Evolutionary conservation across 2,113 vertebrate genomes (phyloP).

Genomic region (Ameiurus melas): DNA sequence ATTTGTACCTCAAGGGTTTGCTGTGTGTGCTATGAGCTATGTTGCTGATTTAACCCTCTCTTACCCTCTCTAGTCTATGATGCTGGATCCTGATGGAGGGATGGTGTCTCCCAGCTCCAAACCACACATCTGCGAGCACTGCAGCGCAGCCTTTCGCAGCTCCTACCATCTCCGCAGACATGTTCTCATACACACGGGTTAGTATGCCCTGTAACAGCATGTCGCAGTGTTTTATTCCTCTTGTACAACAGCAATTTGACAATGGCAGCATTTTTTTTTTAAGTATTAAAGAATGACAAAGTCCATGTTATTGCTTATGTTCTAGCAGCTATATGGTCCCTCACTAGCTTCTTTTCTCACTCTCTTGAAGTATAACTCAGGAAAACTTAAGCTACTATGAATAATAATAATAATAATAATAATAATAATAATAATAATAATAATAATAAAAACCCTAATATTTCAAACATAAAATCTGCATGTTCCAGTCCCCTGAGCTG

Average conservation of each 20-base stretch:
- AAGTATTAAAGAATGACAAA: background rate
- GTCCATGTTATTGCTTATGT: background rate
- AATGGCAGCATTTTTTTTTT: background rate
- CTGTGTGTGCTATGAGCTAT: background rate
- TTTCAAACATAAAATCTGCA: background rate
- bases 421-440: background rate
- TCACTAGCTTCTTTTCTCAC: background rate
- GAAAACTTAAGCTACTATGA: too few relatives aligned
- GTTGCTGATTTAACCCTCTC: background rate
- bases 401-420: background rate
- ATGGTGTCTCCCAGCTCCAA: constrained; percentile 86
- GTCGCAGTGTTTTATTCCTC: background rate
- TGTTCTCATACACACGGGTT: constrained; percentile 95
- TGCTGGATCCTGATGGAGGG: constrained; percentile 84
- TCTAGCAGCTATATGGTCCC: background rate
- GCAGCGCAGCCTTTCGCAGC: constrained; percentile 92
- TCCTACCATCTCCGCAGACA: constrained; percentile 97
- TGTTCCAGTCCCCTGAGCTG: background rate
- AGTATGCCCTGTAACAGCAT: background rate
- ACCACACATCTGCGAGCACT: constrained; percentile 96
- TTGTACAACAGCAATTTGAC: background rate
- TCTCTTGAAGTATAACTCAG: background rate
- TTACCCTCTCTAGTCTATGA: constrained; percentile 68
- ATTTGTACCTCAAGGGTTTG: background rate
- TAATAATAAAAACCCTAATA: background rate